Conservation (phyloP, 2,888 invertebrate species). For the Microplitis deprimator region DNA sequence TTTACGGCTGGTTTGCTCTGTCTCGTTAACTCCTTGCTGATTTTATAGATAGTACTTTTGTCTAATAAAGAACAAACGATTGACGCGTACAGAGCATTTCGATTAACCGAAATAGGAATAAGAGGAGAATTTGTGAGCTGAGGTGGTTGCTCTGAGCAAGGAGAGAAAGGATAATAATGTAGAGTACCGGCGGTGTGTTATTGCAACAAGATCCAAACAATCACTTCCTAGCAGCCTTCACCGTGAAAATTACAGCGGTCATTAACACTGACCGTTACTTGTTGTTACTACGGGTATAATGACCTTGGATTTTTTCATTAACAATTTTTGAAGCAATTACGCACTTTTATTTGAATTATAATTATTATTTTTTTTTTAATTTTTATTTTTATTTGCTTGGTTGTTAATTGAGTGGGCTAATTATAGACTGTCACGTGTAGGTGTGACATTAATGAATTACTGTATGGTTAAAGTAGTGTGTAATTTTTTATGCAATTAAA, state of each 20-base stretch:
- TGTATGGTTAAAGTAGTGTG: not conserved
- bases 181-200: conserved; percentile 1
- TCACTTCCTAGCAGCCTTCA: conserved; percentile 23
- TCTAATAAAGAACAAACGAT: not conserved
- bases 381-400: not conserved
- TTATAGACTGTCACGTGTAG: not conserved
- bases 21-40: not conserved
- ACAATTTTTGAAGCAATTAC: too few relatives aligned
- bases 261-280: conserved; percentile 23
- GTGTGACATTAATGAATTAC: not conserved
- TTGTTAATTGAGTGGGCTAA: not conserved
- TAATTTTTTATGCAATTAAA: not conserved
- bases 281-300: not conserved
- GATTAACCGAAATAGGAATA: not conserved
- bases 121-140: not conserved
- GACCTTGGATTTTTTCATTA: not conserved
- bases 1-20: not conserved
- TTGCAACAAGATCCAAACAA: not conserved
- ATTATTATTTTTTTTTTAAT: not conserved
- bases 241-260: conserved; percentile 17
- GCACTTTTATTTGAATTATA: not conserved
- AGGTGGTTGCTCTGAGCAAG: not conserved
- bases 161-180: not conserved
- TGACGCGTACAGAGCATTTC: not conserved
- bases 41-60: not conserved